These are phyloP conservation scores for Leptopilina clavipes DNA, from an alignment of 1,140 invertebrate genomes.

Conservation along the genomic window DNA sequence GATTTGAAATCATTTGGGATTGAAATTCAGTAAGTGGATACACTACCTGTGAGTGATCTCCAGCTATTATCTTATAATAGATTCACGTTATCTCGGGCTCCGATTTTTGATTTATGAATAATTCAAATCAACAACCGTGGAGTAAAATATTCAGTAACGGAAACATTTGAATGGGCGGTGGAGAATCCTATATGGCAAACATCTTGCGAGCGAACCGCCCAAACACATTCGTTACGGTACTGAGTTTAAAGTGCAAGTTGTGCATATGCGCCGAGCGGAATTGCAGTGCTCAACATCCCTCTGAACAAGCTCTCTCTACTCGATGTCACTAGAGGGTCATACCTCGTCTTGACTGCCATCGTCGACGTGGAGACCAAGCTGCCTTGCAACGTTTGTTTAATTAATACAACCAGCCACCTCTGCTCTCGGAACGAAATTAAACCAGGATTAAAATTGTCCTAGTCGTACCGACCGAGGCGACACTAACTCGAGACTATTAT, in stretches of 20 bases:
- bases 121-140: not conserved
- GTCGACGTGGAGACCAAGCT: slow-evolving; percentile 16
- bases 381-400: slow-evolving; percentile 41
- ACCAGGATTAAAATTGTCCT: slow-evolving; percentile 29
- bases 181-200: slow-evolving; percentile 6
- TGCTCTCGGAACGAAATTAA: slow-evolving; percentile 14
- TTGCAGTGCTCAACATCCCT: slow-evolving; percentile 40
- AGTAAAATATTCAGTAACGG: slow-evolving; percentile 25
- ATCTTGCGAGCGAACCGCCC: slow-evolving; percentile 16
- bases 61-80: slow-evolving; percentile 7
- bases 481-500: not conserved
- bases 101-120: slow-evolving; percentile 30
- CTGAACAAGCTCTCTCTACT: slow-evolving; percentile 37
- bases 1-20: not conserved
- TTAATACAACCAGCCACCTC: slow-evolving; percentile 31
- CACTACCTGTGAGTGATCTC: not conserved
- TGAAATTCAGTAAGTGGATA: too few species aligned
- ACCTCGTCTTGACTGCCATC: slow-evolving; percentile 39
- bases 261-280: slow-evolving; percentile 32
- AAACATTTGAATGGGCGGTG: not conserved
- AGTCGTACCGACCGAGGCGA: not conserved
- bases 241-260: slow-evolving; percentile 2
- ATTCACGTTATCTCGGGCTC: not conserved
- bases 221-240: slow-evolving; percentile 21
- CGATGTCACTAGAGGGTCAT: slow-evolving; percentile 35